Evolutionary conservation across 2,888 invertebrate genomes (phyloP).

Genomic region (Stenolophus ochropezus): DNA sequence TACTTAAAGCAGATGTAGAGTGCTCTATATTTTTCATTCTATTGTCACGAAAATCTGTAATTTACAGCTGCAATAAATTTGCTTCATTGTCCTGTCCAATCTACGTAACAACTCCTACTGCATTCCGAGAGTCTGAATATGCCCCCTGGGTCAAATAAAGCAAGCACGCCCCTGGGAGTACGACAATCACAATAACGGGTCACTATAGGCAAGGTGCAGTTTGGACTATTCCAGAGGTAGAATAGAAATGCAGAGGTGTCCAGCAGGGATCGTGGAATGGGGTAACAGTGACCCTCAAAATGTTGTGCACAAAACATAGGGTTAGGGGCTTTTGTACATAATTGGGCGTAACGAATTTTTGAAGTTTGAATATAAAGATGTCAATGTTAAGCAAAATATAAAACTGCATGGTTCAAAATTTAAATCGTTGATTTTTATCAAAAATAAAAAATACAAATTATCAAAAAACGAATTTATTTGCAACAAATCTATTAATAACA

Average conservation of each 20-base stretch:
- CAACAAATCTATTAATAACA: too few relatives aligned
- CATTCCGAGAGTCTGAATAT: neutral
- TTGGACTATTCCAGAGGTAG: neutral
- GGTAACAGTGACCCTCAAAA: neutral
- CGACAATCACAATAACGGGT: slow-evolving; percentile 24
- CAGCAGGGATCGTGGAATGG: neutral
- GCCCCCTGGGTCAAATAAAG: slow-evolving; percentile 7
- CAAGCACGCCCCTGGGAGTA: slow-evolving; percentile 6
- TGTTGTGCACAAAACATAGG: neutral
- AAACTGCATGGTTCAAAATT: too few relatives aligned
- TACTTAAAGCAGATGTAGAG: too few relatives aligned
- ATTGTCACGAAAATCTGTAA: neutral
- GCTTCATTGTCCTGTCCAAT: neutral
- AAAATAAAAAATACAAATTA: too few relatives aligned
- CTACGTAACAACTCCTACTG: slow-evolving; percentile 6
- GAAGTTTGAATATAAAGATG: too few relatives aligned
- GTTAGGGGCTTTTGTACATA: neutral
- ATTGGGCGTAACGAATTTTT: too few relatives aligned
- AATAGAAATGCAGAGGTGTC: neutral
- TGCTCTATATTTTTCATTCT: neutral
- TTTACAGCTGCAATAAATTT: neutral
- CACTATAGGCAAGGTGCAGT: neutral
- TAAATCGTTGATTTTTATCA: too few relatives aligned
- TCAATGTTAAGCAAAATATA: too few relatives aligned
- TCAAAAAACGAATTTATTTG: too few relatives aligned